Conservation (phyloP, 2,797 vertebrate genomes). For the Sphaeramia orbicularis region DNA sequence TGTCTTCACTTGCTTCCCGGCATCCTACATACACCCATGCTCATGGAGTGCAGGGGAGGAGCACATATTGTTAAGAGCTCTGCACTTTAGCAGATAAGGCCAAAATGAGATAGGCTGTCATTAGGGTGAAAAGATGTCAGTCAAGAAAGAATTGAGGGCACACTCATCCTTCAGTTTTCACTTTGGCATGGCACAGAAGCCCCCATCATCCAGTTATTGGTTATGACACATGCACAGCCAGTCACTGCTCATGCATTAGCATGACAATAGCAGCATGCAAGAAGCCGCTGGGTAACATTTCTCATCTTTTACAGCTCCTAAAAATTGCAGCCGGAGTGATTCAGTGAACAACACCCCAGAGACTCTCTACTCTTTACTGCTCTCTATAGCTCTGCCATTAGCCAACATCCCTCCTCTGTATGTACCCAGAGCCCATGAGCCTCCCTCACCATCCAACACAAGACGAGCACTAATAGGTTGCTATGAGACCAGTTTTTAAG, state of each 20-base stretch:
- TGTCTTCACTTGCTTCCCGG: conserved; percentile 46
- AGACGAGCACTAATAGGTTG: conserved; percentile 43
- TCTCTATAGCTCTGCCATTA: conserved; percentile 47
- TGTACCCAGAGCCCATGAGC: conserved; percentile 10
- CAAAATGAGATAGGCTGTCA: conserved; percentile 31
- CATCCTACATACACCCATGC: conserved; percentile 33
- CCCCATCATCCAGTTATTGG: conserved; percentile 42
- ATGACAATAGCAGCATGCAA: conserved; percentile 57
- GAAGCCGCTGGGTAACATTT: conserved; percentile 49
- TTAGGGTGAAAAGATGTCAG: conserved; percentile 41
- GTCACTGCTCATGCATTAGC: conserved; percentile 48
- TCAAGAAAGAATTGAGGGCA: conserved; percentile 42
- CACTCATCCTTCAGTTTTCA: conserved; percentile 38
- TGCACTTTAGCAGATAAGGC: conserved; percentile 14
- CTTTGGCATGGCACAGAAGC: conserved; percentile 36
- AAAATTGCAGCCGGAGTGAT: conserved; percentile 60
- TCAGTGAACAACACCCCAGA: conserved; percentile 49
- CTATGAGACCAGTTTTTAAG: conserved; percentile 57
- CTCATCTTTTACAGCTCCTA: conserved; percentile 52
- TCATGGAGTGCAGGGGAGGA: conserved; percentile 13
- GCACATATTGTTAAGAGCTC: conserved; percentile 12
- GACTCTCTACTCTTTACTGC: conserved; percentile 40
- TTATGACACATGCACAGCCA: conserved; percentile 44
- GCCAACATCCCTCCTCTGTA: conserved; percentile 23
- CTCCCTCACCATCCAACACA: conserved; percentile 33